Evolutionary conservation across 2,113 vertebrate species (phyloP), one percentile per base, ranked within the genome.

Genomic region (Corydoras maculifer): DNA sequence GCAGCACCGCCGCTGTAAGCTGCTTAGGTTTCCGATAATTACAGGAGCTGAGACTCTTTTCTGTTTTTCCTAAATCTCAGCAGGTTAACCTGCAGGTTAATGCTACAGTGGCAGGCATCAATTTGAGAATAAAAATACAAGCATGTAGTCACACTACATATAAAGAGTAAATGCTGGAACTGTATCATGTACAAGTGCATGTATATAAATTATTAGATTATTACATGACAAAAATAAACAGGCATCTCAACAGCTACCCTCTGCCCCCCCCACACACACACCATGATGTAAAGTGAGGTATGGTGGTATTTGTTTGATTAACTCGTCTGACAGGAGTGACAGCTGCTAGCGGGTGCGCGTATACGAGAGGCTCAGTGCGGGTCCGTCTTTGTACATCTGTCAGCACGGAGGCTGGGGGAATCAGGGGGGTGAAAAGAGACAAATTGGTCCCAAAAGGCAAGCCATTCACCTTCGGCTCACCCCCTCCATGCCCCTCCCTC

Each of bases 241-340:
- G 64, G 51, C 65, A 68, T 58, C 68, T 63, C 18, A 15, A 58
- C 59, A 43, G 49, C 88, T 92, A 62, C 74, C 6, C 53, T 31
- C 64, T 35, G 71, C 69, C 69, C 9, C 43, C 62, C 75, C 73
- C 69, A 62, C 61, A 72, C 76, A 67, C 78, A 63, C 65, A 61
- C 76, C 12, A 51, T 77, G 92, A 73, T 75, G 70, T 73, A 93
- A 94, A 86, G 82, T 91, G 91, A 91, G 93, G 92, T 96, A 95
- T 92, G 94, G 92, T 98, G 97, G 95, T 95, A 98, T 99, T 98
- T 97, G 96, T 94, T 94, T 98, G 96, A 99, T 99, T 97, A 98
- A 98, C 94, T 98, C 94, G 94, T 92, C 93, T 87, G 92, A 97
- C 94, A 97, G 98, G 98, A 97, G 94, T 97, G 95, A 96, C 97